Conservation (phyloP, 1,140 invertebrate species). For the Eurosta solidaginis region DNA sequence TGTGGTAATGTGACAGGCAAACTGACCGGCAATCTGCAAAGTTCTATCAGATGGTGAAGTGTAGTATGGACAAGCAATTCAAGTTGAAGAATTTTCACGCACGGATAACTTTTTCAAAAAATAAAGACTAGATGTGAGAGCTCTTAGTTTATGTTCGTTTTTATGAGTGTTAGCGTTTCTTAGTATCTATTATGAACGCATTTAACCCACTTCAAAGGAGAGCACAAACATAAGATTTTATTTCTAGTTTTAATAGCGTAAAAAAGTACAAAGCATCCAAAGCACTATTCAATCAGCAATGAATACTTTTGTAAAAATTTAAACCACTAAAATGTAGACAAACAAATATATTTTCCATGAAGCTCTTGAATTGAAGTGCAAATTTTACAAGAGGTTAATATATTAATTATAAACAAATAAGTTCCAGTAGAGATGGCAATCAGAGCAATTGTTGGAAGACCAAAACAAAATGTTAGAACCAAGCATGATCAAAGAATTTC, state of each 20-base stretch:
- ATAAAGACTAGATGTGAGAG: neutral
- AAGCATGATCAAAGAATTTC: too few relatives aligned
- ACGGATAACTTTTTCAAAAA: neutral
- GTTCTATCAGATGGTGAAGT: neutral
- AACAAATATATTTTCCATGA: neutral
- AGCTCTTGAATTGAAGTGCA: neutral
- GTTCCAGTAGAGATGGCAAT: neutral
- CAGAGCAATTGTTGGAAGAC: too few relatives aligned
- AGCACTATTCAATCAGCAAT: neutral
- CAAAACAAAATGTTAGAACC: too few relatives aligned
- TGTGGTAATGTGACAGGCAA: slow-evolving; percentile 11
- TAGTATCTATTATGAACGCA: neutral
- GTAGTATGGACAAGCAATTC: neutral
- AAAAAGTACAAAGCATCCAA: neutral
- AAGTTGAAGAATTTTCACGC: slow-evolving; percentile 18
- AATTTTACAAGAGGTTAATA: neutral
- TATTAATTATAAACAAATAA: neutral
- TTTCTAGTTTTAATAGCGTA: neutral
- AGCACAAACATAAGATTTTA: neutral
- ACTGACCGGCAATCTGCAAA: neutral
- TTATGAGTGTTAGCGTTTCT: neutral
- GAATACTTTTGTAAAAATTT: neutral
- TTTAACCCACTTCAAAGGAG: slow-evolving; percentile 6
- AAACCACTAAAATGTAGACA: slow-evolving; percentile 24
- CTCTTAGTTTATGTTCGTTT: neutral